phyloP scores from a whole-genome alignment of 2,113 vertebrate genomes.

The Hippocampus comes region DNA sequence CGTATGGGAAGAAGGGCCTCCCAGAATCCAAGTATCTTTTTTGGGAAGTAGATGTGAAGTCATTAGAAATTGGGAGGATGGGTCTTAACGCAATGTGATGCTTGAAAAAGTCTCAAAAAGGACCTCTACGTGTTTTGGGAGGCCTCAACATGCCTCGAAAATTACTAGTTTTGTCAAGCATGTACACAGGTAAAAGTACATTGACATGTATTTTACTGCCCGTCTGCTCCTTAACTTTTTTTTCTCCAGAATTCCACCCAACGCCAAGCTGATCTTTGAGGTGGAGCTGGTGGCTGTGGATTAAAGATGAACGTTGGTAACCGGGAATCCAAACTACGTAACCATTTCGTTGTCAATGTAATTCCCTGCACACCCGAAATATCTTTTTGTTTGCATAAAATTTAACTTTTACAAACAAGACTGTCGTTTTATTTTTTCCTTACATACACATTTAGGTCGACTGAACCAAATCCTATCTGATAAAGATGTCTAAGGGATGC shows the following conservation, averaged over 20 bases:
- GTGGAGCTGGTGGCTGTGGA: slow-evolving; percentile 91
- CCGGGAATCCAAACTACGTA: neutral
- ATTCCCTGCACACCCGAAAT: neutral
- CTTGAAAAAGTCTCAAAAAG: too few relatives aligned
- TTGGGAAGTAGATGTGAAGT: neutral
- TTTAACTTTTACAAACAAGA: neutral
- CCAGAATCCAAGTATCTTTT: slow-evolving; percentile 98
- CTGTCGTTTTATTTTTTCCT: neutral
- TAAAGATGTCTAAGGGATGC: too few relatives aligned
- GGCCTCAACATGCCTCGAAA: too few relatives aligned
- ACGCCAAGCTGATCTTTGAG: slow-evolving; percentile 93
- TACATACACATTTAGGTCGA: neutral
- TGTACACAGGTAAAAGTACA: too few relatives aligned
- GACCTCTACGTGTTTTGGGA: too few relatives aligned
- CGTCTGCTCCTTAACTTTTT: slow-evolving; percentile 71
- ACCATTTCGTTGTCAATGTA: neutral
- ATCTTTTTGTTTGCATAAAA: neutral
- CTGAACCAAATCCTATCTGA: too few relatives aligned
- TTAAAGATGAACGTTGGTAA: slow-evolving; percentile 43
- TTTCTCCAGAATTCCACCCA: slow-evolving; percentile 87
- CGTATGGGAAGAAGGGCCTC: slow-evolving; percentile 90
- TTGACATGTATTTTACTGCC: neutral
- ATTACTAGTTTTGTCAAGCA: too few relatives aligned
- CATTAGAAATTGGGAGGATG: neutral
- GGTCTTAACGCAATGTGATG: too few relatives aligned